Percentiles rank a stretch among this genome's conserved stretches.
phyloP scores from a whole-genome alignment of 2,888 invertebrate genomes.

The Torymus auratus region DNA sequence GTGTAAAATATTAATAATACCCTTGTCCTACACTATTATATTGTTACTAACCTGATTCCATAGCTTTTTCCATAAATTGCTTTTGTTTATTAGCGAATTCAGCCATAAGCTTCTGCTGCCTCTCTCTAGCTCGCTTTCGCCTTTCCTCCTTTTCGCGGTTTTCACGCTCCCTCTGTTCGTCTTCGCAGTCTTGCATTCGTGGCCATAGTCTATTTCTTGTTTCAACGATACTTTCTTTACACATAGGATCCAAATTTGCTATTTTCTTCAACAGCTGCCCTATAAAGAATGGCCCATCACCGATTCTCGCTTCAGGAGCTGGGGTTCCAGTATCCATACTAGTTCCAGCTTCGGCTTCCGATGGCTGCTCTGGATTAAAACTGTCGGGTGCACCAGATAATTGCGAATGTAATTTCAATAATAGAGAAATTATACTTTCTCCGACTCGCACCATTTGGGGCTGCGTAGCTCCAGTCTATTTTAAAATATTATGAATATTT shows the following conservation, averaged over 20 bases:
- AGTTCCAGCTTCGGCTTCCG: conserved; percentile 69
- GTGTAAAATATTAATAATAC: neutral
- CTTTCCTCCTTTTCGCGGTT: conserved; percentile 89
- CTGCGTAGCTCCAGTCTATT: conserved; percentile 66
- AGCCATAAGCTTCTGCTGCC: conserved; percentile 94
- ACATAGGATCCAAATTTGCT: conserved; percentile 83
- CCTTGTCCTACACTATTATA: conserved; percentile 14
- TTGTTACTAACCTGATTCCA: conserved; percentile 79
- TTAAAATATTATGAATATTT: conserved; percentile 18
- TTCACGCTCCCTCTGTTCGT: conserved; percentile 84
- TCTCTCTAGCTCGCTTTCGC: conserved; percentile 89
- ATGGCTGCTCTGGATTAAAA: conserved; percentile 78
- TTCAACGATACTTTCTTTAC: conserved; percentile 84
- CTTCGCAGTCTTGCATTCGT: conserved; percentile 86
- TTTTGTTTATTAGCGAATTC: conserved; percentile 95
- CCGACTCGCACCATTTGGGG: conserved; percentile 81
- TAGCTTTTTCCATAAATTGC: conserved; percentile 90
- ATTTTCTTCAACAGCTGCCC: conserved; percentile 88
- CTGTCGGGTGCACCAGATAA: conserved; percentile 90
- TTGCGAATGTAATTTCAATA: conserved; percentile 93
- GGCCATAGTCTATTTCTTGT: conserved; percentile 89
- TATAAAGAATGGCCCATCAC: conserved; percentile 93
- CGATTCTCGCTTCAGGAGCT: conserved; percentile 78
- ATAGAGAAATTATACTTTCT: conserved; percentile 92
- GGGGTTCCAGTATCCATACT: conserved; percentile 59